Percentiles rank a stretch among this genome's conserved stretches.
phyloP scores from a whole-genome alignment of 2,113 vertebrate species.

The Hemicordylus capensis region DNA sequence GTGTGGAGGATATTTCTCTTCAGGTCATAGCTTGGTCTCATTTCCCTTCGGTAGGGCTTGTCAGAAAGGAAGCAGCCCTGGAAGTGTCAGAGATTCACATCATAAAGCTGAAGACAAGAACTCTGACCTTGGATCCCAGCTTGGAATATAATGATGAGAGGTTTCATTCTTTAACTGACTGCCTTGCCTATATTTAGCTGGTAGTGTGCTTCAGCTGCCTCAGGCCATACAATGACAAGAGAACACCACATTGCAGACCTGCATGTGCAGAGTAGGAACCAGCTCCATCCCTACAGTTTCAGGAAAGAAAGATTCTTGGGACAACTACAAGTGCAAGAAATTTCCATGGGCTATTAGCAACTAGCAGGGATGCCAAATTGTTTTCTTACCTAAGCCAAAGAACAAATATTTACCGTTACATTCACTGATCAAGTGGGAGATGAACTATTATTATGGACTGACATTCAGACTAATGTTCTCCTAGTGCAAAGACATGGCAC shows the following conservation, averaged over 20 bases:
- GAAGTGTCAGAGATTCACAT: background rate
- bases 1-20: background rate
- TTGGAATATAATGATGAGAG: background rate
- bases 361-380: background rate
- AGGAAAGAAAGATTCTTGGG: background rate
- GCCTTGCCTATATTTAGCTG: background rate
- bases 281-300: background rate
- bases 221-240: background rate
- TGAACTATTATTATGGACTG: too few species aligned
- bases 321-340: background rate
- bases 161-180: slow-evolving; percentile 8
- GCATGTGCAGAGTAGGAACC: background rate
- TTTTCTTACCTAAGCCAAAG: background rate
- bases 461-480: too few species aligned
- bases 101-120: slow-evolving; percentile 2
- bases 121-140: slow-evolving; percentile 7
- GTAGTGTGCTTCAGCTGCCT: background rate
- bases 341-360: background rate
- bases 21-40: background rate
- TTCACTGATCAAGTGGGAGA: too few species aligned
- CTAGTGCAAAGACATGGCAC: too few species aligned
- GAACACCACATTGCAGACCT: background rate
- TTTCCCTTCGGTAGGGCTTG: background rate
- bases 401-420: background rate
- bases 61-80: background rate